Evolutionary conservation across 92 coral and sea anemone species (phyloP).

Genomic region (Virgularia gustaviana): DNA sequence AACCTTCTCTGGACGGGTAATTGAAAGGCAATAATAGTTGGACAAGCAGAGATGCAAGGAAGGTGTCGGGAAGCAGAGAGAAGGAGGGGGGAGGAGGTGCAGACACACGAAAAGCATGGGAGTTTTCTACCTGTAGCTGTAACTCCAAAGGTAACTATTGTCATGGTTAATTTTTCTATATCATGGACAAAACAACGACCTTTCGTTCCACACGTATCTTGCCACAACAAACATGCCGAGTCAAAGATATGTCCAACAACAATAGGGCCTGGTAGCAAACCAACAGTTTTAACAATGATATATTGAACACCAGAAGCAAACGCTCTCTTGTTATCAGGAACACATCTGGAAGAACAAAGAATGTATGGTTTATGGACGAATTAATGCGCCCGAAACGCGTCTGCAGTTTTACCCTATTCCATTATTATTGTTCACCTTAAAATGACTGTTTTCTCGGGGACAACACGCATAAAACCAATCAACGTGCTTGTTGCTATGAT

Average conservation of each 20-base stretch:
- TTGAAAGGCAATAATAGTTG: too few species aligned
- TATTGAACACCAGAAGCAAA: slow-evolving; percentile 90
- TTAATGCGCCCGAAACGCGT: too few species aligned
- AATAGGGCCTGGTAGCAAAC: slow-evolving; percentile 86
- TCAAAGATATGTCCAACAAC: slow-evolving; percentile 76
- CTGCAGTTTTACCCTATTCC: too few species aligned
- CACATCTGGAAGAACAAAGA: slow-evolving; percentile 68
- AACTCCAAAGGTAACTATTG: too few species aligned
- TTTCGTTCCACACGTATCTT: slow-evolving; percentile 73
- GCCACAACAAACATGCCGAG: slow-evolving; percentile 73
- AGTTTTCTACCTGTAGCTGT: too few species aligned
- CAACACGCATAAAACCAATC: slow-evolving; percentile 66
- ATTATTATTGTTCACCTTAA: too few species aligned
- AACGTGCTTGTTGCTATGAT: slow-evolving; percentile 51
- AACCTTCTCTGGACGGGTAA: too few species aligned
- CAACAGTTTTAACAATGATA: slow-evolving; percentile 69
- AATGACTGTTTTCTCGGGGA: slow-evolving; percentile 76
- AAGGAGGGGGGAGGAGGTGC: too few species aligned
- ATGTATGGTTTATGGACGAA: too few species aligned
- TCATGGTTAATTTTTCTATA: slow-evolving; percentile 42
- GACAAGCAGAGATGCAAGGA: too few species aligned
- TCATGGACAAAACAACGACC: slow-evolving; percentile 79
- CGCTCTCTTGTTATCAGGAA: slow-evolving; percentile 86
- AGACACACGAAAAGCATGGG: too few species aligned
- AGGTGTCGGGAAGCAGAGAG: too few species aligned